Evolutionary conservation across 2,888 invertebrate species (phyloP).

Genomic region (Malthinus flaveolus): DNA sequence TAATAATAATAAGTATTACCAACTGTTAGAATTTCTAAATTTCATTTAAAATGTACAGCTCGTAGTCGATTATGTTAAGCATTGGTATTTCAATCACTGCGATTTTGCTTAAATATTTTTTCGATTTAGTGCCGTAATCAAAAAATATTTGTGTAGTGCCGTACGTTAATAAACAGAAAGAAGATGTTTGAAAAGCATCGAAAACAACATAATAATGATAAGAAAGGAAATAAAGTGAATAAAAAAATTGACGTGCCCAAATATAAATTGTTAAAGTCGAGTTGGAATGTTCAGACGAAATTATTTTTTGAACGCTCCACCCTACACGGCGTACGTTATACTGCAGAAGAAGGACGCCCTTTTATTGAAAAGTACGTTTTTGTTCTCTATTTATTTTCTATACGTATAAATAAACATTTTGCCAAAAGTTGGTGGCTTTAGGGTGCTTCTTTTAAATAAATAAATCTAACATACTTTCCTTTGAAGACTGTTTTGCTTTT

Average conservation of each 20-base stretch:
- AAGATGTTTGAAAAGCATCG: too few relatives aligned
- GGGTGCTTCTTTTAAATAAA: background rate
- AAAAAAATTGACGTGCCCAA: conserved; percentile 15
- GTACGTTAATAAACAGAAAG: background rate
- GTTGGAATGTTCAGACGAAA: conserved; percentile 70
- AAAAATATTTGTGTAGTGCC: background rate
- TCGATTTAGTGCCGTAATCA: background rate
- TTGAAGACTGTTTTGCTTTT: background rate
- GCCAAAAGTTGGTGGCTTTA: background rate
- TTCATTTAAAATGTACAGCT: too few relatives aligned
- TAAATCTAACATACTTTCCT: background rate
- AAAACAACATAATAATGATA: background rate
- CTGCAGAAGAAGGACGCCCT: conserved; percentile 74
- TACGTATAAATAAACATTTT: background rate
- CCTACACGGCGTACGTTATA: conserved; percentile 77
- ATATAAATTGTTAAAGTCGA: conserved; percentile 58
- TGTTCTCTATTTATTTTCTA: background rate
- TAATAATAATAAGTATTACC: too few relatives aligned
- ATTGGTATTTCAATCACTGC: background rate
- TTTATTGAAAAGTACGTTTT: conserved; percentile 72
- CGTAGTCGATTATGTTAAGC: background rate
- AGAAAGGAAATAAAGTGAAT: conserved; percentile 3
- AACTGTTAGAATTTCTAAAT: too few relatives aligned
- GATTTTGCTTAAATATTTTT: background rate
- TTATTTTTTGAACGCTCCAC: conserved; percentile 78